Percentiles rank a stretch among this genome's conserved stretches.
Evolutionary conservation across 2,113 vertebrate species (phyloP).

Genomic region (Craseonycteris thonglongyai): DNA sequence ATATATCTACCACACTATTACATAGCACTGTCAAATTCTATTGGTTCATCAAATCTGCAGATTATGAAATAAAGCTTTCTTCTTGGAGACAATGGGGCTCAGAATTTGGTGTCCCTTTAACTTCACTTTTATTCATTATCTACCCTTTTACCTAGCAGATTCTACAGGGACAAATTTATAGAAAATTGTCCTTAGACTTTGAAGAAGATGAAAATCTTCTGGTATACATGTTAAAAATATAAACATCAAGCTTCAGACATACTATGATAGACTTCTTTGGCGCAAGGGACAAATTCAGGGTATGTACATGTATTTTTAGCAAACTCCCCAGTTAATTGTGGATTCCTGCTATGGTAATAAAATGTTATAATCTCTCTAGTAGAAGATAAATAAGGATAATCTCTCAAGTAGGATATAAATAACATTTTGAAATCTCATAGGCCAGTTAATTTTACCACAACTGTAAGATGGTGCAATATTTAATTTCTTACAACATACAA

Average conservation of each 20-base stretch:
- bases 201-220: neutral
- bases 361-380: neutral
- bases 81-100: neutral
- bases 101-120: neutral
- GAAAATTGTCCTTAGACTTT: neutral
- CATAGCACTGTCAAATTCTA: neutral
- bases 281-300: too few species aligned
- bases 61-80: neutral
- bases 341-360: neutral
- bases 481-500: neutral
- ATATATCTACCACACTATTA: rapidly evolving
- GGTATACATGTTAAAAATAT: neutral
- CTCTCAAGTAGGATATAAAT: too few species aligned
- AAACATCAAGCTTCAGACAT: neutral
- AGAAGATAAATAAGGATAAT: neutral
- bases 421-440: neutral
- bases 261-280: too few species aligned
- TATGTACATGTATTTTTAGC: neutral
- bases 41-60: neutral
- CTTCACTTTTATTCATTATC: neutral
- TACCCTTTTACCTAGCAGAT: neutral
- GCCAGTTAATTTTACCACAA: neutral
- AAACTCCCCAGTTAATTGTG: neutral
- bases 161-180: neutral
- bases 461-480: neutral